These are phyloP conservation scores for Platerodrilus igneus DNA, from an alignment of 2,888 invertebrate genomes.

Conservation along the genomic window DNA sequence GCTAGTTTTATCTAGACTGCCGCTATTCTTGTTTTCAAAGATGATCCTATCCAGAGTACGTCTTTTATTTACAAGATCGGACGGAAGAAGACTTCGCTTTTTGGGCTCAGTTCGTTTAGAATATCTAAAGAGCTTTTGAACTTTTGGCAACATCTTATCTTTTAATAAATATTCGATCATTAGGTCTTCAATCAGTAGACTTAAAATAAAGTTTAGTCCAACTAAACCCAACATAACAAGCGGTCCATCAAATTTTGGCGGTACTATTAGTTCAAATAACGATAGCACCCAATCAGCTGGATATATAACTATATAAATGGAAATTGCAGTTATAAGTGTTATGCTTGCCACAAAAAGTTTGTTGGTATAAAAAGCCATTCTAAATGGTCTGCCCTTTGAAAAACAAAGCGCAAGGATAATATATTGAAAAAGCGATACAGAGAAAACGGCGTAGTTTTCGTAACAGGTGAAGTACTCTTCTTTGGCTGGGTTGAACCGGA, in stretches of 20 bases:
- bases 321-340: slow-evolving; percentile 49
- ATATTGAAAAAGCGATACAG: slow-evolving; percentile 62
- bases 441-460: slow-evolving; percentile 61
- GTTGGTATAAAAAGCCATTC: slow-evolving; percentile 60
- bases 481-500: slow-evolving; percentile 36
- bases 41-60: no score
- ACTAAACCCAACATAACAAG: slow-evolving; percentile 52
- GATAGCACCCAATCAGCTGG: slow-evolving; percentile 49
- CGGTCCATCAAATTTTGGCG: slow-evolving; percentile 50
- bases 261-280: slow-evolving; percentile 63
- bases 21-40: no score
- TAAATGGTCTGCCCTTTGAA: slow-evolving; percentile 63
- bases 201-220: slow-evolving; percentile 50
- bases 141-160: slow-evolving; percentile 45
- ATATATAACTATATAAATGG: slow-evolving; percentile 50
- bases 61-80: no score
- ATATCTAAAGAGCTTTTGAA: no score
- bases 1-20: no score
- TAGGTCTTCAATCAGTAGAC: slow-evolving; percentile 55
- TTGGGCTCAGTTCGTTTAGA: no score
- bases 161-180: slow-evolving; percentile 56
- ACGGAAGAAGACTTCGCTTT: no score
- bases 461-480: slow-evolving; percentile 48
- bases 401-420: slow-evolving; percentile 60
- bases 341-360: slow-evolving; percentile 51